Base-by-base conservation (phyloP, 2,797 vertebrate genomes). In the Aotus griseimembra region DNA sequence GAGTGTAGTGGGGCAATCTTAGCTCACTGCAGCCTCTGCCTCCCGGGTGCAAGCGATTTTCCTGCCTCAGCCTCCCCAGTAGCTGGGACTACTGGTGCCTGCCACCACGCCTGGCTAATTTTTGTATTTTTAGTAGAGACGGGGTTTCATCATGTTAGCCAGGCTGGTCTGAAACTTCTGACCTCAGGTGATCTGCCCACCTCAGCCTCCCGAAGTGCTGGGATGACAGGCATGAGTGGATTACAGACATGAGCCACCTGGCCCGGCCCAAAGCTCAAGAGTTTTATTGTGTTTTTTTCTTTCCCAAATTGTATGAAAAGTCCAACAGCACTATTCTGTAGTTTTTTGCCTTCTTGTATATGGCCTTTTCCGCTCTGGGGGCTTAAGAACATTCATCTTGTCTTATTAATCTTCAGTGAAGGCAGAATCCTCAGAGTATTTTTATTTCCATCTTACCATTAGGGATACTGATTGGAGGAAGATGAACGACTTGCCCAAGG, bases 401-500 rank as follows among this genome's bases (percentile, higher is more conserved):
- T 94, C 94, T 94, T 88, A 90, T 97, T 82, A 88, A 96, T 96
- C 93, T 75, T 93, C 67, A 57, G 76, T 6, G 26, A 82, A 72
- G 96, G 57, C 85, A 86, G 33, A 67, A 52, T 52, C 17, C 50
- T 52, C 50, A 52, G 46, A 91, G 95, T 93, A 94, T 94, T 96
- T 96, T 96, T 93, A 97, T 98, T 97, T 98, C 92, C 80, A 84
- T 87, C 91, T 97, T 94, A 96, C 75, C 96, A 93, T 97, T 93
- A 97, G 93, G 73, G 52, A 91, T 97, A 52, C 94, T 95, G 82
- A 89, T 81, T 94, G 48, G 57, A 79, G 58, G 87, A 92, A 97
- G 96, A 97, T 79, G 73, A 92, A 97, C 94, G 95, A 97, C 96
- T 95, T 95, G 88, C 95, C 94, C 97, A 96, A 96, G 96, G 98